A percentile compares a stretch with the other conserved stretches of the same genome.
Conservation (phyloP, 2,797 vertebrate genomes). For the Pelodytes ibericus region DNA sequence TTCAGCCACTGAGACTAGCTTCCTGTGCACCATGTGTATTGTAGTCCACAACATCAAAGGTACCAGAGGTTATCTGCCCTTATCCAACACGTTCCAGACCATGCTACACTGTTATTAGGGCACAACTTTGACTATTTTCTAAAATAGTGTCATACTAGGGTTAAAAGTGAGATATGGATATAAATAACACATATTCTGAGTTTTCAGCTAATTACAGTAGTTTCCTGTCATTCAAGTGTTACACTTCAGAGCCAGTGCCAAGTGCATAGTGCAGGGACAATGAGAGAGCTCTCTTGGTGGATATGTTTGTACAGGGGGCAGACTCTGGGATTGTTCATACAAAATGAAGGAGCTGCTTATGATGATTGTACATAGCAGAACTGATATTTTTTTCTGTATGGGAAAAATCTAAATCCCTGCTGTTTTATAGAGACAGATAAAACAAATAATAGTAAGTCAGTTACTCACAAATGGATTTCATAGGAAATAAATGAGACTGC, state of each 20-base stretch:
- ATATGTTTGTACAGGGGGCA: constrained; percentile 1
- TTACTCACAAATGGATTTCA: neutral
- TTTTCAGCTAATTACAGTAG: constrained; percentile 8
- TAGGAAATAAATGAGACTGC: neutral
- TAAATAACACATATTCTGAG: constrained; percentile 1
- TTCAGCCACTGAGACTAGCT: too few relatives aligned
- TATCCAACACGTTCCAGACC: too few relatives aligned
- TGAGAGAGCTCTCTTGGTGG: neutral
- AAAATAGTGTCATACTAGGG: neutral
- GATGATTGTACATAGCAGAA: too few relatives aligned
- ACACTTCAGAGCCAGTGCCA: constrained; percentile 1
- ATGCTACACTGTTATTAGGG: too few relatives aligned
- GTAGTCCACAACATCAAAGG: too few relatives aligned
- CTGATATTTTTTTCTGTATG: too few relatives aligned
- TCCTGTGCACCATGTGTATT: too few relatives aligned
- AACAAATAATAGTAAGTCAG: neutral
- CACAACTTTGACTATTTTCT: too few relatives aligned
- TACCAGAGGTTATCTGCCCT: too few relatives aligned
- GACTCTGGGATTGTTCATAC: neutral
- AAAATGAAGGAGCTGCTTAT: neutral
- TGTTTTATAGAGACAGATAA: neutral
- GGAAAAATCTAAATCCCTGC: neutral
- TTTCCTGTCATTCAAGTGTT: constrained; percentile 28
- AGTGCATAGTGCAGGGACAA: neutral
- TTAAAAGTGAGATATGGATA: constrained; percentile 17